Percentiles rank a stretch among this genome's conserved stretches.
Conservation (phyloP, 2,113 vertebrate genomes). For the Pelodiscus sinensis region DNA sequence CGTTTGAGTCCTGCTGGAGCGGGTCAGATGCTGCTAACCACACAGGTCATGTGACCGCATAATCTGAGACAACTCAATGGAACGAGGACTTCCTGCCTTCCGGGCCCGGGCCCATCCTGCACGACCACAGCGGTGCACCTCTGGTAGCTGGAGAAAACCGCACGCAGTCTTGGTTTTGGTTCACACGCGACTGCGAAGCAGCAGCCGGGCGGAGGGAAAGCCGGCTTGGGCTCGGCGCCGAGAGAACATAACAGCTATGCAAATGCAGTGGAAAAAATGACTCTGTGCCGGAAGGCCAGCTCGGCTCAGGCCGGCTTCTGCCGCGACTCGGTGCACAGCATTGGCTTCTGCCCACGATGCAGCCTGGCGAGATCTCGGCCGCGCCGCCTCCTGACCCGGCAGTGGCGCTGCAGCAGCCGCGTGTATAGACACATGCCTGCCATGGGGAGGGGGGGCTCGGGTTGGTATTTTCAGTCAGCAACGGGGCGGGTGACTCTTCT, state of each 20-base stretch:
- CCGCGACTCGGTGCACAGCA: accelerated
- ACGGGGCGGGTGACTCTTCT: background rate
- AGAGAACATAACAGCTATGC: slow-evolving; percentile 65
- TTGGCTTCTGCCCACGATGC: background rate
- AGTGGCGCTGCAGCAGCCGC: background rate
- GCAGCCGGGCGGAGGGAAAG: background rate
- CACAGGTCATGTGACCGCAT: slow-evolving; percentile 22
- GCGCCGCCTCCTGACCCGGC: background rate
- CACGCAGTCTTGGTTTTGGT: background rate
- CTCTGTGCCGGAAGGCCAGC: background rate
- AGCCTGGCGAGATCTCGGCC: background rate
- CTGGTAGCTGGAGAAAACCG: background rate
- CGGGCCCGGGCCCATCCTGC: background rate
- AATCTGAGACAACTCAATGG: slow-evolving; percentile 27
- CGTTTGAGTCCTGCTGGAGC: background rate
- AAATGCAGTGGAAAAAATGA: slow-evolving; percentile 77
- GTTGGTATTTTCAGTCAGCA: background rate
- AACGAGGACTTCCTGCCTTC: background rate
- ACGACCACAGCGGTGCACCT: background rate
- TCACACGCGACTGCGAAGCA: slow-evolving; percentile 9
- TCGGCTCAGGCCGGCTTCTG: background rate
- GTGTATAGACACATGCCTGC: background rate
- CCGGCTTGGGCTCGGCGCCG: background rate
- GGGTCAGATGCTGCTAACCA: slow-evolving; percentile 1
- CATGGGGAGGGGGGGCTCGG: background rate